A percentile compares a stretch with the other conserved stretches of the same genome.
phyloP scores from a whole-genome alignment of 2,888 invertebrate species.

The Cephus pulcher region DNA sequence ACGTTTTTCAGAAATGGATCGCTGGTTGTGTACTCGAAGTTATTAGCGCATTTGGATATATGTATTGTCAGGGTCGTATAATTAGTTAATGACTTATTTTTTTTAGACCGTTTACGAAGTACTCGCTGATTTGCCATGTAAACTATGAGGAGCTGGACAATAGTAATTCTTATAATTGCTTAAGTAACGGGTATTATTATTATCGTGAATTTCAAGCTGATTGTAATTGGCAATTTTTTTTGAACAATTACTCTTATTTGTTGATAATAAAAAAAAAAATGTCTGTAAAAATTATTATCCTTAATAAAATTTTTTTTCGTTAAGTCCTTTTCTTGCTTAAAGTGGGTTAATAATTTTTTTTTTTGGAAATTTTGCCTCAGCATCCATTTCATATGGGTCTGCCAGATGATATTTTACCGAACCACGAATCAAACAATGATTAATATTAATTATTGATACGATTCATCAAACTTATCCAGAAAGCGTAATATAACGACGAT shows the following conservation, averaged over 20 bases:
- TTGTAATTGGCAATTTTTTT: background rate
- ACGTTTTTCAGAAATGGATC: background rate
- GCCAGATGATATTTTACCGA: background rate
- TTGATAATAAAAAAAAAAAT: background rate
- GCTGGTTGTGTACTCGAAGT: background rate
- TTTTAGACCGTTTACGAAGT: background rate
- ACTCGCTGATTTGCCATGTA: background rate
- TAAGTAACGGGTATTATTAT: background rate
- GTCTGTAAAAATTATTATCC: background rate
- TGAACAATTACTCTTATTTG: too few relatives aligned
- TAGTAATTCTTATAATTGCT: background rate
- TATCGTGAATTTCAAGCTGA: background rate
- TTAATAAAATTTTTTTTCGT: background rate
- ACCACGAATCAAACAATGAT: background rate
- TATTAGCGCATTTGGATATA: background rate
- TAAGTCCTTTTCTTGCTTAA: background rate
- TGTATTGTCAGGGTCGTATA: too few relatives aligned
- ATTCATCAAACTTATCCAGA: conserved; percentile 40
- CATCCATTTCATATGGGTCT: too few relatives aligned
- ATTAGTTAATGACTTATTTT: background rate
- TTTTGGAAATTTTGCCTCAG: background rate
- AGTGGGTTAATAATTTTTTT: background rate
- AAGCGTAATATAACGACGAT: background rate
- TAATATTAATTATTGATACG: background rate
- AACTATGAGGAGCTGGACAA: background rate